Percentiles rank a stretch among this genome's conserved stretches.
Evolutionary conservation across 2,113 vertebrate genomes (phyloP).

Genomic region (Lophius piscatorius): DNA sequence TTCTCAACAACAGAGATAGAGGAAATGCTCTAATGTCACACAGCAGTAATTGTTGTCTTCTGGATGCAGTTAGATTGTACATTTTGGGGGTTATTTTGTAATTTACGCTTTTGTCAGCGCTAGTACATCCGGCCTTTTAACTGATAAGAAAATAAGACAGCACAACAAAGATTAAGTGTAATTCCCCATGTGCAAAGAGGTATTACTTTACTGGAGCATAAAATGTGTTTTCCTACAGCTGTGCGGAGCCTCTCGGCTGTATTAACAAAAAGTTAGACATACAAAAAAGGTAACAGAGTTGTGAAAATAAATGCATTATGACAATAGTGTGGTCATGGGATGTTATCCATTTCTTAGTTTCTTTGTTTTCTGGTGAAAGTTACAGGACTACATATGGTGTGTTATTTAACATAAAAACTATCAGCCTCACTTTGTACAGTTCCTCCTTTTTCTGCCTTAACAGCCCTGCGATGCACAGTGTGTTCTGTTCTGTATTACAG

Average conservation of each 20-base stretch:
- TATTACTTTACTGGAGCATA: background rate
- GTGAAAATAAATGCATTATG: no score
- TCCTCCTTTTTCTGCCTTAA: no score
- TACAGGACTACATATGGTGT: no score
- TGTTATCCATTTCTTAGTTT: no score
- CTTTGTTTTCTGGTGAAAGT: no score
- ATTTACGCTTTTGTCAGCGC: background rate
- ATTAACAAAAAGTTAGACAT: background rate
- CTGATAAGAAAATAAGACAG: background rate
- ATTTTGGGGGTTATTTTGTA: background rate
- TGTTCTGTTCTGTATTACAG: no score
- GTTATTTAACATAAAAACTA: no score
- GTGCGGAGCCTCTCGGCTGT: background rate
- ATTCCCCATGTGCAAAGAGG: background rate
- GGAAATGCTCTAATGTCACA: background rate
- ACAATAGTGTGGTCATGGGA: no score
- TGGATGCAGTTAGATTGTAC: background rate
- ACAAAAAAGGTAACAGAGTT: background rate
- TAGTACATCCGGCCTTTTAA: background rate
- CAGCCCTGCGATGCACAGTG: no score
- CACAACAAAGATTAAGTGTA: constrained; percentile 2
- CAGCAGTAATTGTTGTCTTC: background rate
- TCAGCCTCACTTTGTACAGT: no score
- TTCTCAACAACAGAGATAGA: background rate
- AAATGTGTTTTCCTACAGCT: constrained; percentile 1